A percentile compares a stretch with the other conserved stretches of the same genome.
Evolutionary conservation across 1,140 invertebrate species (phyloP).

Genomic region (Dinothrombium tinctorium): DNA sequence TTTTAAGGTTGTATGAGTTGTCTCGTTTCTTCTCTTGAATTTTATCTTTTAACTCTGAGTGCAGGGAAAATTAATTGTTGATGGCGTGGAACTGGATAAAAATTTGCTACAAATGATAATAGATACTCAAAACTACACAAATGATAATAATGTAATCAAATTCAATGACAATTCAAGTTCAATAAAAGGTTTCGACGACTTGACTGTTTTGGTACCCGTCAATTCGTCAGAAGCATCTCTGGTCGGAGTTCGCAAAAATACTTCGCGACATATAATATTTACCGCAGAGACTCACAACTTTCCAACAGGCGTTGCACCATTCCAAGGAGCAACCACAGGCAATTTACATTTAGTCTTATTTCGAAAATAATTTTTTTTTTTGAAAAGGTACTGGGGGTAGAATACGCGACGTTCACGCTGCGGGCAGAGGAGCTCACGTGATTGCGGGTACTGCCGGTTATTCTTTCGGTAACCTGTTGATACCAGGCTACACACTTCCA

Average conservation of each 20-base stretch:
- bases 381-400: constrained; percentile 76
- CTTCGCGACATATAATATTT: constrained; percentile 65
- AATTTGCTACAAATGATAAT: constrained; percentile 82
- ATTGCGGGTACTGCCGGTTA: constrained; percentile 91
- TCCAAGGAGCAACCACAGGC: constrained; percentile 56
- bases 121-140: constrained; percentile 48
- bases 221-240: constrained; percentile 26
- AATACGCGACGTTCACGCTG: constrained; percentile 77
- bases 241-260: constrained; percentile 1
- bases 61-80: constrained; percentile 58
- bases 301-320: constrained; percentile 54
- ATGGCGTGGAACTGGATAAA: constrained; percentile 45
- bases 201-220: constrained; percentile 35
- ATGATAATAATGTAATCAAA: constrained; percentile 87
- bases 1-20: constrained; percentile 32
- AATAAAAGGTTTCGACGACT: constrained; percentile 50
- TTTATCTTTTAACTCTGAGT: not conserved
- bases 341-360: not conserved
- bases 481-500: constrained; percentile 60
- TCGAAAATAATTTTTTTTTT: not conserved
- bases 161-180: constrained; percentile 86
- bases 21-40: not conserved
- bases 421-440: constrained; percentile 68
- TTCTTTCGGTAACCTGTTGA: constrained; percentile 68
- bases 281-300: constrained; percentile 98